These are phyloP conservation scores for Macaca nemestrina DNA, from an alignment of 2,113 vertebrate species.

Conservation along the genomic window DNA sequence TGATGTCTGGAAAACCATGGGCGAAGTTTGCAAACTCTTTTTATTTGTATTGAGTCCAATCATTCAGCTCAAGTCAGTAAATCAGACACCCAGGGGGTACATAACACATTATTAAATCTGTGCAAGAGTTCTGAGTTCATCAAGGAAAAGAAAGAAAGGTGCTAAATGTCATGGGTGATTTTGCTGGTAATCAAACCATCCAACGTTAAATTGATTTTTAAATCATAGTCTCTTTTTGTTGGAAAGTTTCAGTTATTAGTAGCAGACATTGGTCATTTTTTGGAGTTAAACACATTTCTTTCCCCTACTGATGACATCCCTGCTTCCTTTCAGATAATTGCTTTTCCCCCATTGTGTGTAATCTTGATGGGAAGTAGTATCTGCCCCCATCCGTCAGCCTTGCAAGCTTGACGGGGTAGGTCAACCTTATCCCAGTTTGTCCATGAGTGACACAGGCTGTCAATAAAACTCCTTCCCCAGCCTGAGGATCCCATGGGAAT, in stretches of 20 bases:
- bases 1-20: constrained; percentile 42
- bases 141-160: constrained; percentile 69
- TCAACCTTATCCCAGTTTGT: background rate
- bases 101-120: constrained; percentile 72
- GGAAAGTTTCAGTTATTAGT: background rate
- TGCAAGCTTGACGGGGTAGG: background rate
- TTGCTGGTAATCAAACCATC: constrained; percentile 51
- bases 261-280: background rate
- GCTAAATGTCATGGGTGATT: constrained; percentile 45
- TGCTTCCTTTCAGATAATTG: background rate
- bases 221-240: background rate
- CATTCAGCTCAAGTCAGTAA: constrained; percentile 60
- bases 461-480: background rate
- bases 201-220: constrained; percentile 53
- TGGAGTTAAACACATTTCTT: background rate
- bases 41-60: constrained; percentile 38
- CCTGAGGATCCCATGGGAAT: background rate
- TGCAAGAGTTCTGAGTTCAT: constrained; percentile 72
- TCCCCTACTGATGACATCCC: background rate
- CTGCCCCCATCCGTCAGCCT: background rate
- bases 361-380: background rate
- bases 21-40: constrained; percentile 47
- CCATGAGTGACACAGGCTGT: background rate
- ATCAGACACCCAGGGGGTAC: constrained; percentile 58
- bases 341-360: background rate